phyloP scores from a whole-genome alignment of 2,888 invertebrate species.

The Pristionchus exspectatus region DNA sequence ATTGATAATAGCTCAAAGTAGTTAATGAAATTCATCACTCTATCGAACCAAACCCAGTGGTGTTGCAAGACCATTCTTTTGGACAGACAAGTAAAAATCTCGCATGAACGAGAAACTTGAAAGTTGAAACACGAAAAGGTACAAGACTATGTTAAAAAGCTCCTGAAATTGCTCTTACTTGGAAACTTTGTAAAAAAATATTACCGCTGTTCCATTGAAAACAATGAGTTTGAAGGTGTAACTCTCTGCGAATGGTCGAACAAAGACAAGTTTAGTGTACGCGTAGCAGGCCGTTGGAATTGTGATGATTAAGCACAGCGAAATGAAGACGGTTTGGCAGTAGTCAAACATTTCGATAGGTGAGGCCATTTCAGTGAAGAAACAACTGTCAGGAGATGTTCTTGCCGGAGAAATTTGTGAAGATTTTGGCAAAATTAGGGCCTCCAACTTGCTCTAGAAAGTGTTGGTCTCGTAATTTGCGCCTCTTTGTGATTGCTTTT shows the following conservation, averaged over 20 bases:
- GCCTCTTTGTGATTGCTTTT: too few relatives aligned
- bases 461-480: too few relatives aligned
- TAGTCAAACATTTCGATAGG: not conserved
- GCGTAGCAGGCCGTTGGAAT: not conserved
- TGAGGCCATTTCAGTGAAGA: not conserved
- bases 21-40: too few relatives aligned
- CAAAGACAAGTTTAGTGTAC: not conserved
- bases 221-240: conserved; percentile 12
- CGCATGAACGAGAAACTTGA: not conserved
- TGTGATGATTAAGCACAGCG: not conserved
- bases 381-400: not conserved
- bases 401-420: not conserved
- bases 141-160: not conserved
- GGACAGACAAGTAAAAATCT: not conserved
- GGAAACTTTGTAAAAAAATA: not conserved
- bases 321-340: not conserved
- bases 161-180: not conserved
- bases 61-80: not conserved
- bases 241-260: not conserved
- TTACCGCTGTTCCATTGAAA: not conserved
- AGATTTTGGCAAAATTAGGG: not conserved
- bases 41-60: not conserved
- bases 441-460: too few relatives aligned
- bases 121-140: not conserved
- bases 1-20: not conserved